A percentile compares a stretch with the other conserved stretches of the same genome.
phyloP scores from a whole-genome alignment of 2,113 vertebrate species.

The Hippocampus barbouri region DNA sequence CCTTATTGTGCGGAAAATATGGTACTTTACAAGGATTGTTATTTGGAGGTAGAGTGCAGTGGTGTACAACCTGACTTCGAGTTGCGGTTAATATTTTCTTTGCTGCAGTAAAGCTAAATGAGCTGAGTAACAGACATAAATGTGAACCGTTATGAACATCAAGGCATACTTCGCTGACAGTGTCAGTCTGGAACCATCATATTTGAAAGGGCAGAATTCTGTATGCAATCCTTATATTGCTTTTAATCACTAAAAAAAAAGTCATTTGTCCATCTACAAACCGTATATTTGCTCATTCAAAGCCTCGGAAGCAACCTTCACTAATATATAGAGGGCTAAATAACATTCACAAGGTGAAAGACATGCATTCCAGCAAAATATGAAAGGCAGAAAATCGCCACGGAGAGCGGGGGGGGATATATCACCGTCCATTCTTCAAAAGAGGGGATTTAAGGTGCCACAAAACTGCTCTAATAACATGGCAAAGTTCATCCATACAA shows the following conservation, averaged over 20 bases:
- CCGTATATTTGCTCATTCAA: neutral
- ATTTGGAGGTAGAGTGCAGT: too few species aligned
- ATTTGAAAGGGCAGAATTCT: neutral
- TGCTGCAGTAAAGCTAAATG: too few species aligned
- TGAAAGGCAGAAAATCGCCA: neutral
- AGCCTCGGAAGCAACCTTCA: neutral
- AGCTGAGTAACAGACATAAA: too few species aligned
- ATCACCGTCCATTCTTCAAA: neutral
- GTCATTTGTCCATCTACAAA: neutral
- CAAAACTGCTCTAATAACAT: slow-evolving; percentile 19
- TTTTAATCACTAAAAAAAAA: neutral
- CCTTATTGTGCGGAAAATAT: too few species aligned
- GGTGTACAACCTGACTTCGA: too few species aligned
- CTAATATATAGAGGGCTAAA: neutral
- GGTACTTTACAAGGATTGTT: too few species aligned
- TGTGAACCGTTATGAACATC: too few species aligned
- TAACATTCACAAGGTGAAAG: neutral
- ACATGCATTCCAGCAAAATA: neutral
- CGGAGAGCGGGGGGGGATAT: neutral
- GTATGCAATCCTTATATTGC: neutral
- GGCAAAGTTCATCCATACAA: slow-evolving; percentile 26
- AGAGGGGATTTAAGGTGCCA: slow-evolving; percentile 6
- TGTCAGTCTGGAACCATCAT: neutral
- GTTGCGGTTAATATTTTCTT: too few species aligned
- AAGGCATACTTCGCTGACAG: too few species aligned